These are phyloP conservation scores for Casuarius casuarius DNA, from an alignment of 2,113 vertebrate genomes.

Conservation along the genomic window DNA sequence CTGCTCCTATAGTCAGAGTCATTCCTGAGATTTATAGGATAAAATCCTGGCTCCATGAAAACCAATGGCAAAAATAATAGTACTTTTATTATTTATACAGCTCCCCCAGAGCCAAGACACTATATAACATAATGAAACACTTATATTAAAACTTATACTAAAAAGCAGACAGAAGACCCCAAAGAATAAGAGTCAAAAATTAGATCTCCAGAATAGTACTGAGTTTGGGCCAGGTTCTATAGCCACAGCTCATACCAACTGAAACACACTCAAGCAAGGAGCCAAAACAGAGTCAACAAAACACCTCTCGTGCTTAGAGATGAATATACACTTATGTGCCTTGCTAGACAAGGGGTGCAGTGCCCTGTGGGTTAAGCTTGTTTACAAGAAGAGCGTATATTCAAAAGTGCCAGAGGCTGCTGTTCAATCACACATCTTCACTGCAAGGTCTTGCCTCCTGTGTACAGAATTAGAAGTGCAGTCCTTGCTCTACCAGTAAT, in stretches of 20 bases:
- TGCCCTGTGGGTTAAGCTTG: neutral
- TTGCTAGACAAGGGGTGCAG: too few species aligned
- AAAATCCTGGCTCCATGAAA: neutral
- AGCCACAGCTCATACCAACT: neutral
- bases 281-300: neutral
- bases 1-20: neutral
- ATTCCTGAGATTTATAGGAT: neutral
- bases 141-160: neutral
- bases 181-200: neutral
- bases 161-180: neutral
- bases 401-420: neutral
- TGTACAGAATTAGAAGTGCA: neutral
- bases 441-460: accelerated
- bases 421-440: neutral
- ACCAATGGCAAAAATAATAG: neutral
- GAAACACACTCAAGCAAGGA: neutral
- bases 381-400: accelerated
- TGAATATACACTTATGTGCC: too few species aligned
- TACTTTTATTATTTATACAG: neutral
- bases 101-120: neutral
- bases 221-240: neutral
- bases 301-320: accelerated
- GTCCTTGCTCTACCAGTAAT: neutral
- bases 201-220: neutral
- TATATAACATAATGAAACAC: neutral